These are phyloP conservation scores for Eulemur albifrons DNA, from an alignment of 2,797 vertebrate species.

Conservation along the genomic window DNA sequence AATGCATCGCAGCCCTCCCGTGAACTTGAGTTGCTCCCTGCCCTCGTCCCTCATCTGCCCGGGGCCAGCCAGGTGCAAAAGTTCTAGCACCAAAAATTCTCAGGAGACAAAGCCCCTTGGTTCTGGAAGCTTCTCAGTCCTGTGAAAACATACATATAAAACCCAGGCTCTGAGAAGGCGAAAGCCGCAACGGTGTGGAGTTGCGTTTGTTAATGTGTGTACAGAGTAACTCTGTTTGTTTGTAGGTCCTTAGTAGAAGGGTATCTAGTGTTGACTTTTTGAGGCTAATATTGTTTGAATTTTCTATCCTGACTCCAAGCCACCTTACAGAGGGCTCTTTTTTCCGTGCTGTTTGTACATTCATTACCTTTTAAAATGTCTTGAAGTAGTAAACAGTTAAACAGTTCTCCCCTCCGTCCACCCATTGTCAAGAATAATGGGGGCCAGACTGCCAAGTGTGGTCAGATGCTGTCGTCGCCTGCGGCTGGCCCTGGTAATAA, in stretches of 20 bases:
- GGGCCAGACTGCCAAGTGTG: conserved; percentile 21
- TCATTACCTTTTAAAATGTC: conserved; percentile 85
- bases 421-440: conserved; percentile 66
- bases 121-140: conserved; percentile 73
- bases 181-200: conserved; percentile 86
- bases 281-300: conserved; percentile 98
- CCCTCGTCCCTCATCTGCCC: neutral
- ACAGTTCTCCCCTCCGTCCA: conserved; percentile 60
- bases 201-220: conserved; percentile 92
- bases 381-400: conserved; percentile 78
- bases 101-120: rapidly evolving
- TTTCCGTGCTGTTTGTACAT: conserved; percentile 88
- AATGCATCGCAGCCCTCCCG: neutral
- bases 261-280: conserved; percentile 94
- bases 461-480: neutral
- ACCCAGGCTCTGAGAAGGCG: conserved; percentile 82
- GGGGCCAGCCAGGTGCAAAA: neutral
- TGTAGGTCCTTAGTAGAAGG: conserved; percentile 96
- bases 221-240: conserved; percentile 95
- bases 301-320: conserved; percentile 93
- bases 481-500: neutral
- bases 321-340: conserved; percentile 87
- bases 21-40: neutral
- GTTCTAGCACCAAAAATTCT: neutral
- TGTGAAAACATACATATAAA: neutral